These are phyloP conservation scores for Leucophora obtusa DNA, from an alignment of 2,888 invertebrate species.

Conservation along the genomic window DNA sequence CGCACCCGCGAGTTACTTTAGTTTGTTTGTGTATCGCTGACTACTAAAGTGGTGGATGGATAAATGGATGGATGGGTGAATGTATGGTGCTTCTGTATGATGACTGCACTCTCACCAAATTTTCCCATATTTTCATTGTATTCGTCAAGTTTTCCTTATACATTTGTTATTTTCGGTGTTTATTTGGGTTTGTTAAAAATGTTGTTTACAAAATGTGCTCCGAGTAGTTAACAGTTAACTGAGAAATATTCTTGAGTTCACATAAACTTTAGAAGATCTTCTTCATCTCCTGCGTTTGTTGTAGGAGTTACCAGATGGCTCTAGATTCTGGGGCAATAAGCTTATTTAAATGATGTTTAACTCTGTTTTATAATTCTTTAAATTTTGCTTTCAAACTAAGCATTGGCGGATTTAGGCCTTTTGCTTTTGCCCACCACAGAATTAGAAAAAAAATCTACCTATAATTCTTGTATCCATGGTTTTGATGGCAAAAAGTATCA, in stretches of 20 bases:
- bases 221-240: conserved; percentile 46
- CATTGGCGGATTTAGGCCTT: too few relatives aligned
- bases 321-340: too few relatives aligned
- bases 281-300: neutral
- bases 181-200: conserved; percentile 7
- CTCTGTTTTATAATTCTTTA: too few relatives aligned
- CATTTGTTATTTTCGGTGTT: conserved; percentile 29
- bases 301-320: neutral
- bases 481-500: too few relatives aligned
- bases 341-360: too few relatives aligned
- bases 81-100: conserved; percentile 36
- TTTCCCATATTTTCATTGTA: conserved; percentile 31
- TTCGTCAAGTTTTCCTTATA: conserved; percentile 23
- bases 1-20: conserved; percentile 76
- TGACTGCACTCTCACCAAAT: conserved; percentile 3
- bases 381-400: too few relatives aligned
- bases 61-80: neutral
- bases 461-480: too few relatives aligned
- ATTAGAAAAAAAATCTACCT: too few relatives aligned
- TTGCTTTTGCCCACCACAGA: too few relatives aligned
- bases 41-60: conserved; percentile 8
- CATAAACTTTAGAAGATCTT: conserved; percentile 19
- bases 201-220: conserved; percentile 28
- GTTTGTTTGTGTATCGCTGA: conserved; percentile 49
- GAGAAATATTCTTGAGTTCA: conserved; percentile 25